phyloP scores from a whole-genome alignment of 2,888 invertebrate genomes.

The Saturnia japonica region DNA sequence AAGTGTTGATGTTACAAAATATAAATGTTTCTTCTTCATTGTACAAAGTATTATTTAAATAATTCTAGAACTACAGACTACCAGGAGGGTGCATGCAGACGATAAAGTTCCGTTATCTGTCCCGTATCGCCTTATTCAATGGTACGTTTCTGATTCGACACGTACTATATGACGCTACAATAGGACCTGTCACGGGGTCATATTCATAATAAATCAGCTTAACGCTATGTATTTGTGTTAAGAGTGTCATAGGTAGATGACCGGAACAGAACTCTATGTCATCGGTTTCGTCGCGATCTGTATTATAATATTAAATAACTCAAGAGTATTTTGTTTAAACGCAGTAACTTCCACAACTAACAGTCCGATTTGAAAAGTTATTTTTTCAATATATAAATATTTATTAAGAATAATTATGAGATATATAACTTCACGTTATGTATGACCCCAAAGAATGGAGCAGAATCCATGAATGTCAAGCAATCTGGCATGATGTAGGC shows the following conservation, averaged over 20 bases:
- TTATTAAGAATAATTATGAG: too few species aligned
- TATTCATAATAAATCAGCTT: conserved; percentile 54
- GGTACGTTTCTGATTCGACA: conserved; percentile 74
- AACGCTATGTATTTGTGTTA: conserved; percentile 72
- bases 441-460: too few species aligned
- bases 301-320: too few species aligned
- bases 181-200: conserved; percentile 70
- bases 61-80: conserved; percentile 18
- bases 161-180: conserved; percentile 70
- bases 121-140: conserved; percentile 76
- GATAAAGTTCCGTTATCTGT: conserved; percentile 63
- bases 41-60: neutral
- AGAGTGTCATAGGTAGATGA: conserved; percentile 61
- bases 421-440: too few species aligned
- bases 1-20: conserved; percentile 5
- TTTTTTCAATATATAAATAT: too few species aligned
- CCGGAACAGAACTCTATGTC: conserved; percentile 35
- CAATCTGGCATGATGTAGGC: too few species aligned
- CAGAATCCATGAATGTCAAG: too few species aligned
- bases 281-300: neutral
- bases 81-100: conserved; percentile 20
- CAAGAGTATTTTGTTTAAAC: too few species aligned
- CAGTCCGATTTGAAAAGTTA: too few species aligned
- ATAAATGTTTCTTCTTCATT: conserved; percentile 7
- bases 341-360: too few species aligned